Percentiles rank a stretch among this genome's conserved stretches.
phyloP scores from a whole-genome alignment of 2,797 vertebrate genomes.

The Phylloscopus collybita region DNA sequence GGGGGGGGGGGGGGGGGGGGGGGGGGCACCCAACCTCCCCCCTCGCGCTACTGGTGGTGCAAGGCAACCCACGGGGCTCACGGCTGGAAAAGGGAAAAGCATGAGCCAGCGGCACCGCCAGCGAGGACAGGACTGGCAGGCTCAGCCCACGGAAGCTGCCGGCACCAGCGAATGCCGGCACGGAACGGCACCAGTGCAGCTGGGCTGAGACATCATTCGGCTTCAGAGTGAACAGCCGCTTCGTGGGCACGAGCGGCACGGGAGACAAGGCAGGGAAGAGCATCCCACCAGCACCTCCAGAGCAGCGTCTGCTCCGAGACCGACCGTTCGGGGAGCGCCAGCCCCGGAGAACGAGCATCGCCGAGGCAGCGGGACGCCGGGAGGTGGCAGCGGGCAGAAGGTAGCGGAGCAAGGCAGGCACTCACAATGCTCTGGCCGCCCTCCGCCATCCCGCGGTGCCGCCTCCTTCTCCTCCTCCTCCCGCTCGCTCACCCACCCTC shows the following conservation, averaged over 20 bases:
- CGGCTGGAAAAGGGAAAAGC: background rate
- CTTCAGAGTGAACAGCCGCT: background rate
- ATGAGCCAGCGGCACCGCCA: background rate
- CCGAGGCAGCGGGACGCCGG: background rate
- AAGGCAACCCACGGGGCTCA: background rate
- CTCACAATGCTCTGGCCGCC: slow-evolving; percentile 43
- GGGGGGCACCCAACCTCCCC: background rate
- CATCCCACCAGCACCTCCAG: background rate
- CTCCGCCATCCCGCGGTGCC: slow-evolving; percentile 24
- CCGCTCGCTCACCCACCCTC: background rate
- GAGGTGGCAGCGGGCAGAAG: background rate
- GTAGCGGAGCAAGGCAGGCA: background rate
- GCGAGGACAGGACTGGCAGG: background rate
- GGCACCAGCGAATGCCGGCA: background rate
- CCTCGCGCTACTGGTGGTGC: accelerated
- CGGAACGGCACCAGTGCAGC: background rate
- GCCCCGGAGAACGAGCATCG: background rate
- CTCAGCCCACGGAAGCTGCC: background rate
- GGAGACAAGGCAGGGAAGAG: background rate
- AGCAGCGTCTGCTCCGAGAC: background rate
- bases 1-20: accelerated
- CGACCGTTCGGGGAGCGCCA: background rate
- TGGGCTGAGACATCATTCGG: background rate
- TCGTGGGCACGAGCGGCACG: accelerated
- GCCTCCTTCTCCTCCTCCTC: background rate